A percentile compares a stretch with the other conserved stretches of the same genome.
These are phyloP conservation scores for Lytechinus variegatus DNA, from an alignment of 35 echinoderm and acorn worm species.

Conservation along the genomic window DNA sequence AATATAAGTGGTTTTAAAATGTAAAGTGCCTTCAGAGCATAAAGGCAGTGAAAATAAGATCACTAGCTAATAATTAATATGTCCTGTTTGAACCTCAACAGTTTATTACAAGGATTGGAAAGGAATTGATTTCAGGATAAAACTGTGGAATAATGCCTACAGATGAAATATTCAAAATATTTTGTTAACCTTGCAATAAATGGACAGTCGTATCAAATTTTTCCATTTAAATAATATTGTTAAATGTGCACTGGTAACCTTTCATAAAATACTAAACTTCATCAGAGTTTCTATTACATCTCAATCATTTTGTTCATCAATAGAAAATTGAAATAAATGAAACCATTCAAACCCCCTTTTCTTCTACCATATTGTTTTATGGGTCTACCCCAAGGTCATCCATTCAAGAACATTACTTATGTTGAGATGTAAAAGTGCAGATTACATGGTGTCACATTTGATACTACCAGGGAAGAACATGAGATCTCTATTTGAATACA, in stretches of 20 bases:
- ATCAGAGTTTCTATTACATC: not conserved
- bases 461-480: not conserved
- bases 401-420: not conserved
- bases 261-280: not conserved
- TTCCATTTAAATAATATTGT: not conserved
- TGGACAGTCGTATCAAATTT: not conserved
- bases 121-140: too few relatives aligned
- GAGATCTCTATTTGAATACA: constrained; percentile 5
- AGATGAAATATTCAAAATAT: not conserved
- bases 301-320: not conserved
- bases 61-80: too few relatives aligned
- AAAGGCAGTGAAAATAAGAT: too few relatives aligned
- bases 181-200: not conserved
- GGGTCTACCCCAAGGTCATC: not conserved
- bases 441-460: not conserved
- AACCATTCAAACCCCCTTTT: not conserved
- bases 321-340: not conserved
- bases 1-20: too few relatives aligned
- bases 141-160: too few relatives aligned
- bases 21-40: too few relatives aligned
- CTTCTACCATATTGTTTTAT: not conserved
- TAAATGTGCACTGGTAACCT: not conserved
- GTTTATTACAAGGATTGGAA: too few relatives aligned
- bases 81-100: too few relatives aligned
- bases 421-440: not conserved